Evolutionary conservation across 30 jellyfish, hydroid and myxozoan genomes (phyloP), one percentile per base, ranked within the genome.

Genomic region (Hydractinia symbiolongicarpus): DNA sequence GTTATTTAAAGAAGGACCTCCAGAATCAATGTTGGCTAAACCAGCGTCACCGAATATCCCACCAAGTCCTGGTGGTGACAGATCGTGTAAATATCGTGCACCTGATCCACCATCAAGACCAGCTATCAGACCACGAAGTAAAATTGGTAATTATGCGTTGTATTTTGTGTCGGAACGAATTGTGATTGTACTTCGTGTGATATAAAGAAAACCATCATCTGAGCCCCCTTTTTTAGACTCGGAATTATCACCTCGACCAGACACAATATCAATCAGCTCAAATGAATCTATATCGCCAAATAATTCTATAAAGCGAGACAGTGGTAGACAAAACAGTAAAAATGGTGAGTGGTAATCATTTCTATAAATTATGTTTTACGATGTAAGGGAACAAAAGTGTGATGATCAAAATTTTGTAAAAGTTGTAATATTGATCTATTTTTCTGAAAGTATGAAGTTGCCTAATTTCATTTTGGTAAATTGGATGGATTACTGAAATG

Each of bases 21-120:
- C 83, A 50, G 51, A 30, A 19, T 14, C 10, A 20, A 16, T 51
- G 30, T 4, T 51, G 76, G 50, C 1, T 7, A 75, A 75, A 7
- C 50, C 19, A 6, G 19, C 19, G 19, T 6, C 75, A 6, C 4
- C 51, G 52, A 10, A 10, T 68, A 17, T 60, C 2, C 70, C 71
- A 14, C 75, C 69, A 30, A n/a, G 66, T 44, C 54, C 54, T 17
- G 44, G 52, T 5, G 61, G 8, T 9, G 71, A 14, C 44, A 7
- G 61, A 20, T 40, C 30, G 20, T 44, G 70, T 44, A 79, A 79
- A 44, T 61, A 61, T 53, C 52, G 87, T 16, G 87, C 87, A 10
- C 87, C 87, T 61, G 64, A 61, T 20, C 87, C 87, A 5, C 87
- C 87, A n/a, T 16, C 78, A 44, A 66, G 53, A 61, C 87, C 87